phyloP scores from a whole-genome alignment of 2,113 vertebrate genomes.

The Dascyllus trimaculatus region DNA sequence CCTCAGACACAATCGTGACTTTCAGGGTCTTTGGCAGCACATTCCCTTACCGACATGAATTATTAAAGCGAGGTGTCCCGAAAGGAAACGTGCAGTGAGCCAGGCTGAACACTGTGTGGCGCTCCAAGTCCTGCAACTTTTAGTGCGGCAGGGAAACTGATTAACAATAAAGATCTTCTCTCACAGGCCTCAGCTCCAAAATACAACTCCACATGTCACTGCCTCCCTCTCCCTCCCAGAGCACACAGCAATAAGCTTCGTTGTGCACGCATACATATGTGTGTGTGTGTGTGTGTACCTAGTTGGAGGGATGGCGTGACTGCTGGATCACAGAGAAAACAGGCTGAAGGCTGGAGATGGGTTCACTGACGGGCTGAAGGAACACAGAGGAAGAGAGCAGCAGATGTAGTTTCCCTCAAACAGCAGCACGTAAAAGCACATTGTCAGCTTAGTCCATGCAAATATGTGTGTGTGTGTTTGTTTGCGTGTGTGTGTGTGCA shows the following conservation, averaged over 20 bases:
- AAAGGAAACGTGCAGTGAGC: slow-evolving; percentile 40
- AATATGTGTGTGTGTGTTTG: neutral
- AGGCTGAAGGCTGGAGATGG: slow-evolving; percentile 42
- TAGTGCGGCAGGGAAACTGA: neutral
- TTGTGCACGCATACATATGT: slow-evolving; percentile 16
- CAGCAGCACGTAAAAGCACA: slow-evolving; percentile 37
- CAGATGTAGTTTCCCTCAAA: slow-evolving; percentile 51
- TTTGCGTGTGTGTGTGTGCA: neutral
- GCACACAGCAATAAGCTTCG: slow-evolving; percentile 41
- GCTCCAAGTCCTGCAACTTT: slow-evolving; percentile 50
- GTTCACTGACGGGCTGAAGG: slow-evolving; percentile 44
- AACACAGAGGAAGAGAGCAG: slow-evolving; percentile 29
- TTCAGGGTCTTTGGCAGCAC: slow-evolving; percentile 43
- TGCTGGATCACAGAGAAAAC: slow-evolving; percentile 43
- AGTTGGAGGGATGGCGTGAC: slow-evolving; percentile 31
- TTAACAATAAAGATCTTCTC: slow-evolving; percentile 23
- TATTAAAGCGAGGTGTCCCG: slow-evolving; percentile 30
- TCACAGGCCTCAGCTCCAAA: slow-evolving; percentile 32
- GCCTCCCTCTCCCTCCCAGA: slow-evolving; percentile 7
- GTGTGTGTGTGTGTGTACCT: slow-evolving; percentile 7
- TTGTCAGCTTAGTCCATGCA: slow-evolving; percentile 37
- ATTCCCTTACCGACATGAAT: slow-evolving; percentile 35
- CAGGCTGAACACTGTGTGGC: slow-evolving; percentile 60
- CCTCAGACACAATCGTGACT: slow-evolving; percentile 14
- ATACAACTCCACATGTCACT: slow-evolving; percentile 15